Evolutionary conservation across 1,140 invertebrate species (phyloP).

Genomic region (Radopholus similis): DNA sequence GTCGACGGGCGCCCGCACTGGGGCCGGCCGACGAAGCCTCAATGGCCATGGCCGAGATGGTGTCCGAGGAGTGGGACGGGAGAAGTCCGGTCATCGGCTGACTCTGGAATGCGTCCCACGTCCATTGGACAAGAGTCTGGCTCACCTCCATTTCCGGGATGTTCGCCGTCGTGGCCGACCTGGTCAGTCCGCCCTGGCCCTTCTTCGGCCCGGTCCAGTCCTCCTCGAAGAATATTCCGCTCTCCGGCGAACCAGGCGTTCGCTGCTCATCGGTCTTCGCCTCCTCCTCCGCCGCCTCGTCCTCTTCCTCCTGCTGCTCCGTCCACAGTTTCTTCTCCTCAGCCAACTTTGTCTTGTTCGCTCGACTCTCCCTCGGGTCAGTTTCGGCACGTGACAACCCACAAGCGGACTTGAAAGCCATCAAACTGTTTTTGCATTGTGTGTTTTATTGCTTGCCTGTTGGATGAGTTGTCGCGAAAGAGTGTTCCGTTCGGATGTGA

Average conservation of each 20-base stretch:
- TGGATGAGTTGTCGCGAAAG: constrained; percentile 46
- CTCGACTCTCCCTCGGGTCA: constrained; percentile 9
- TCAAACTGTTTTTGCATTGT: constrained; percentile 3
- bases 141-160: not conserved
- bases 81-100: not conserved
- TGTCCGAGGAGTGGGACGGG: not conserved
- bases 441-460: constrained; percentile 31
- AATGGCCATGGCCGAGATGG: not conserved
- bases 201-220: not conserved
- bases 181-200: not conserved
- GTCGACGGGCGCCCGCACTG: not conserved
- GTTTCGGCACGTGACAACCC: constrained; percentile 49
- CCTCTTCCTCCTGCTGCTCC: constrained; percentile 21
- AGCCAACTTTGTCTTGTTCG: constrained; percentile 32
- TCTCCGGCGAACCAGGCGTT: constrained; percentile 5
- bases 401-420: constrained; percentile 44
- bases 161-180: not conserved
- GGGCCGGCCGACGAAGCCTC: not conserved
- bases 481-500: constrained; percentile 33
- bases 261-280: not conserved
- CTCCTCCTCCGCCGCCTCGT: not conserved
- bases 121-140: not conserved
- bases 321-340: constrained; percentile 53
- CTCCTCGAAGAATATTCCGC: constrained; percentile 18
- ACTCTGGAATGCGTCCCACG: not conserved